These are phyloP conservation scores for Linnaemya tessellans DNA, from an alignment of 2,888 invertebrate species.

Conservation along the genomic window DNA sequence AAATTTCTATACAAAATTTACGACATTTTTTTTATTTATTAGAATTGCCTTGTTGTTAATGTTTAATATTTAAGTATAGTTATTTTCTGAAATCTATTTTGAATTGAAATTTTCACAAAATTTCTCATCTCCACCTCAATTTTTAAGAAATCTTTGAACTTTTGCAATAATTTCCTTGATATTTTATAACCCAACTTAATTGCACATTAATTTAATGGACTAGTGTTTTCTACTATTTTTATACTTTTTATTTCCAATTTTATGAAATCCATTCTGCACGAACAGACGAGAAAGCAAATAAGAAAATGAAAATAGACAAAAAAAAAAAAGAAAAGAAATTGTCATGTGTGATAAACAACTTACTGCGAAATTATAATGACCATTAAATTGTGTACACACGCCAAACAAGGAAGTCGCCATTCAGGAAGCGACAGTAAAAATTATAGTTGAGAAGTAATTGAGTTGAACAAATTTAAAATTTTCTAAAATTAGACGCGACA, in stretches of 20 bases:
- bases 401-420: constrained; percentile 18
- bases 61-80: too few species aligned
- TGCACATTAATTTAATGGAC: constrained; percentile 14
- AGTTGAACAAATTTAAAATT: background rate
- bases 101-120: background rate
- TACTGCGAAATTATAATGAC: constrained; percentile 9
- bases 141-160: constrained; percentile 10
- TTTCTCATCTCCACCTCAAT: background rate
- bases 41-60: too few species aligned
- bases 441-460: constrained; percentile 21
- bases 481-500: background rate
- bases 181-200: constrained; percentile 24
- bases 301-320: background rate
- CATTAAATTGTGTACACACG: background rate
- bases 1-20: too few species aligned
- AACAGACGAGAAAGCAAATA: background rate
- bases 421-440: constrained; percentile 46
- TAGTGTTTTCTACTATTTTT: constrained; percentile 4
- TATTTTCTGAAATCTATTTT: background rate
- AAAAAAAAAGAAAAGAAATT: background rate
- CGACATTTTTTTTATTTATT: too few species aligned
- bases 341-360: constrained; percentile 38
- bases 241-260: background rate
- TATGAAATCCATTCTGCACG: constrained; percentile 10
- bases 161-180: background rate